phyloP scores from a whole-genome alignment of 2,113 vertebrate species.

The Chionomys nivalis region DNA sequence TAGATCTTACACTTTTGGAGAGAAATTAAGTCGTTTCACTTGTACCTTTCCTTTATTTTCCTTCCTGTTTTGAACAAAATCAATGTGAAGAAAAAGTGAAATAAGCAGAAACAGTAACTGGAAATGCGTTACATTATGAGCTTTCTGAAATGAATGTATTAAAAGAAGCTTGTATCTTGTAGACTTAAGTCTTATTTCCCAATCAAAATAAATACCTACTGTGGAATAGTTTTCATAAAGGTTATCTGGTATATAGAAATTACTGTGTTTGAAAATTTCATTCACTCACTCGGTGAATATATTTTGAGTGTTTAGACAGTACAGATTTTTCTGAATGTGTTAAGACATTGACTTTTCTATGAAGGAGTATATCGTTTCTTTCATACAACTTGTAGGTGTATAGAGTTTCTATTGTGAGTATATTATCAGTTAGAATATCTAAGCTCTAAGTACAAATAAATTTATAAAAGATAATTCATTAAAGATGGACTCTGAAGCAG shows the following conservation, averaged over 20 bases:
- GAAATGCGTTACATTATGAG: not conserved
- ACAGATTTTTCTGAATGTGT: not conserved
- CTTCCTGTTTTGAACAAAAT: slow-evolving; percentile 10
- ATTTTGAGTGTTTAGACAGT: not conserved
- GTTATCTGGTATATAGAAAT: not conserved
- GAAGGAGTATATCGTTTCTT: not conserved
- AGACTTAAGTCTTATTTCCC: slow-evolving; percentile 8
- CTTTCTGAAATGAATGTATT: slow-evolving; percentile 46
- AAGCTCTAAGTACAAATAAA: slow-evolving; percentile 20
- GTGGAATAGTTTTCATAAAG: not conserved
- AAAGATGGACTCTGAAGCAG: not conserved
- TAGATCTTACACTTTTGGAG: not conserved
- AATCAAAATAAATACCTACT: slow-evolving; percentile 35
- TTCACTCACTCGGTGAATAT: not conserved
- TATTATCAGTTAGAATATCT: not conserved
- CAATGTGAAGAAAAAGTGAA: not conserved
- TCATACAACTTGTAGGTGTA: not conserved
- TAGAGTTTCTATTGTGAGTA: not conserved
- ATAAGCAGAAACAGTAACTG: not conserved
- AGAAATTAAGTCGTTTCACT: not conserved
- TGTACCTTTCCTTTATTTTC: not conserved
- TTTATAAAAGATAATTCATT: not conserved
- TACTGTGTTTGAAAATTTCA: not conserved
- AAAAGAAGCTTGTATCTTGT: not conserved
- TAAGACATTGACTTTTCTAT: not conserved